These are phyloP conservation scores for Alfaro cultratus DNA, from an alignment of 2,797 vertebrate species.

Conservation along the genomic window DNA sequence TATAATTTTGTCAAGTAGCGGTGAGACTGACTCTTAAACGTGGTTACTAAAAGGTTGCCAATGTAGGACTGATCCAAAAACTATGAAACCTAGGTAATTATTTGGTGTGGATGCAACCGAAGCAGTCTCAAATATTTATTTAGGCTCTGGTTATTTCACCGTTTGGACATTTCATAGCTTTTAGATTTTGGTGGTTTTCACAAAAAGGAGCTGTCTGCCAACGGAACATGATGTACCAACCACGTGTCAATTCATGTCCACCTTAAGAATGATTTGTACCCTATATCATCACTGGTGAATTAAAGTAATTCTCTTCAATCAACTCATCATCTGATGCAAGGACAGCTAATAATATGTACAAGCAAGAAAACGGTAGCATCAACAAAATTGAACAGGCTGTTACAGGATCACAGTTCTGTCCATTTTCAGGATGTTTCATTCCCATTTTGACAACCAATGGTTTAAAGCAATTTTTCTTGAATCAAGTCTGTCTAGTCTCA, in stretches of 20 bases:
- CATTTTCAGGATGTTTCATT: background rate
- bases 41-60: slow-evolving; percentile 14
- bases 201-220: background rate
- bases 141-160: background rate
- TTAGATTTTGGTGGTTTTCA: background rate
- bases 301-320: background rate
- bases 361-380: background rate
- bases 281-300: background rate
- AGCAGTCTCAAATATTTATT: slow-evolving; percentile 17
- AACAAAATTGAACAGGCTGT: background rate
- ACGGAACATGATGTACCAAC: background rate
- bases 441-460: background rate
- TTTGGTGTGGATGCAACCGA: slow-evolving; percentile 19
- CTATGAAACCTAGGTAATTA: slow-evolving; percentile 6
- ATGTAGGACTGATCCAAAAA: slow-evolving; percentile 21
- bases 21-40: slow-evolving; percentile 51
- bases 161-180: background rate
- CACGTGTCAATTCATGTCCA: background rate
- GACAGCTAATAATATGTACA: background rate
- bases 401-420: background rate
- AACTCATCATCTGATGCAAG: background rate
- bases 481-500: background rate
- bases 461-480: background rate
- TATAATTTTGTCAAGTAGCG: slow-evolving; percentile 49
- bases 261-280: background rate